phyloP scores from a whole-genome alignment of 1,140 invertebrate species.

The Cherax quadricarinatus region DNA sequence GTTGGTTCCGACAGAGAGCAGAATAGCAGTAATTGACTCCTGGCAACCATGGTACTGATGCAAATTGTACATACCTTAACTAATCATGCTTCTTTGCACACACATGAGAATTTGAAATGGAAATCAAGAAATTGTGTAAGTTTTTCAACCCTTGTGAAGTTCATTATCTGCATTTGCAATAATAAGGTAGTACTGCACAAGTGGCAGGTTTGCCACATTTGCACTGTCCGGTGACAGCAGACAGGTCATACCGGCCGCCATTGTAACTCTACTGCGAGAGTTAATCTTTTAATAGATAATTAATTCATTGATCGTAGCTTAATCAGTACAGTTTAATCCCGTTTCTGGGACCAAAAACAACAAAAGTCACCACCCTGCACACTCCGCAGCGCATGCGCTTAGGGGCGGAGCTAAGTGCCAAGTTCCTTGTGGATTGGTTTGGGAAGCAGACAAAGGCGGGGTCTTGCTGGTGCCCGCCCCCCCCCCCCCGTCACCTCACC shows the following conservation, averaged over 20 bases:
- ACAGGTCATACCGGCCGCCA: no score
- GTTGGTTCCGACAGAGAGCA: background rate
- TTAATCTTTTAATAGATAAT: background rate
- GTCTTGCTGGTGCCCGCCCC: background rate
- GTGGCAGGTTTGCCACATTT: no score
- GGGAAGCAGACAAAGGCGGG: slow-evolving; percentile 19
- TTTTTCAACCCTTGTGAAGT: no score
- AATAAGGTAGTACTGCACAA: no score
- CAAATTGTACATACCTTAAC: background rate
- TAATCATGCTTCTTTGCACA: background rate
- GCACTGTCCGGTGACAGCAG: no score
- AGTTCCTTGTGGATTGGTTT: slow-evolving; percentile 34
- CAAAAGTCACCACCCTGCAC: slow-evolving; percentile 33
- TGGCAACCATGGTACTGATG: background rate
- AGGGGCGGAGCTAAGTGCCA: slow-evolving; percentile 36
- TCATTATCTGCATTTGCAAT: no score
- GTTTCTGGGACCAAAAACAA: background rate
- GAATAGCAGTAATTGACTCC: background rate
- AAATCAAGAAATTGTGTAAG: no score
- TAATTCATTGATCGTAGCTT: background rate
- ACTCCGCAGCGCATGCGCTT: slow-evolving; percentile 26
- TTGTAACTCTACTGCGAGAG: no score
- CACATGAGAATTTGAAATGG: background rate
- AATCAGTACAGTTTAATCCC: background rate
- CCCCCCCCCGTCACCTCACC: slow-evolving; percentile 59